Evolutionary conservation across 2,113 vertebrate species (phyloP).

Genomic region (Channa maculata): DNA sequence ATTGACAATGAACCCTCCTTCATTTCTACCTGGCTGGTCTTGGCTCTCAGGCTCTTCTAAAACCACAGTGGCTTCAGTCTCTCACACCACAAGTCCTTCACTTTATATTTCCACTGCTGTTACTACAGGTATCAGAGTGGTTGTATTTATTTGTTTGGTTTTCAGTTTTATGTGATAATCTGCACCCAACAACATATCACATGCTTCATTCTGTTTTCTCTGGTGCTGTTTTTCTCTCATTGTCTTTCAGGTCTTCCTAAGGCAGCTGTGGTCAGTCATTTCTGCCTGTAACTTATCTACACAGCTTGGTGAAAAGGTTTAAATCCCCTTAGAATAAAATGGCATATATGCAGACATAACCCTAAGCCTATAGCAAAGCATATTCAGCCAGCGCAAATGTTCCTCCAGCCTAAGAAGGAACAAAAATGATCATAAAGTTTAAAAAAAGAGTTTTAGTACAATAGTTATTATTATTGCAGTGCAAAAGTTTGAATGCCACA

Average conservation of each 20-base stretch:
- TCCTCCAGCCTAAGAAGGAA: too few relatives aligned
- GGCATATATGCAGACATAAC: too few relatives aligned
- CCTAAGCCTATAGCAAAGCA: too few relatives aligned
- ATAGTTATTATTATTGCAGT: too few relatives aligned
- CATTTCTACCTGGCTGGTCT: slow-evolving; percentile 87
- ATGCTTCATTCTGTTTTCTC: neutral
- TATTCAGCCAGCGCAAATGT: too few relatives aligned
- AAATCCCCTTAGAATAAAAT: too few relatives aligned
- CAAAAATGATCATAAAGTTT: too few relatives aligned
- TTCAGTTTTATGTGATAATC: neutral
- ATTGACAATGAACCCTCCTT: slow-evolving; percentile 87
- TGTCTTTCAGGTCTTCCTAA: slow-evolving; percentile 87
- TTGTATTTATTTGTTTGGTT: neutral
- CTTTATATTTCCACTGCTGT: slow-evolving; percentile 92
- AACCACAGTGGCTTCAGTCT: slow-evolving; percentile 55
- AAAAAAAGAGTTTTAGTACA: too few relatives aligned
- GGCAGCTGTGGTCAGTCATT: slow-evolving; percentile 86
- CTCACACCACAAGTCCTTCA: slow-evolving; percentile 85
- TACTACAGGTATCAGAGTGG: slow-evolving; percentile 86
- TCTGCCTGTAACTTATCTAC: slow-evolving; percentile 61
- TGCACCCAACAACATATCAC: too few relatives aligned
- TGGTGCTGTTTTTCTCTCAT: neutral
- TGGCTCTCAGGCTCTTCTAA: slow-evolving; percentile 86
- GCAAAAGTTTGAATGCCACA: too few relatives aligned
- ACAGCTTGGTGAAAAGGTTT: too few relatives aligned